Conservation (phyloP, 1,140 invertebrate genomes). For the Acromyrmex heyeri region DNA sequence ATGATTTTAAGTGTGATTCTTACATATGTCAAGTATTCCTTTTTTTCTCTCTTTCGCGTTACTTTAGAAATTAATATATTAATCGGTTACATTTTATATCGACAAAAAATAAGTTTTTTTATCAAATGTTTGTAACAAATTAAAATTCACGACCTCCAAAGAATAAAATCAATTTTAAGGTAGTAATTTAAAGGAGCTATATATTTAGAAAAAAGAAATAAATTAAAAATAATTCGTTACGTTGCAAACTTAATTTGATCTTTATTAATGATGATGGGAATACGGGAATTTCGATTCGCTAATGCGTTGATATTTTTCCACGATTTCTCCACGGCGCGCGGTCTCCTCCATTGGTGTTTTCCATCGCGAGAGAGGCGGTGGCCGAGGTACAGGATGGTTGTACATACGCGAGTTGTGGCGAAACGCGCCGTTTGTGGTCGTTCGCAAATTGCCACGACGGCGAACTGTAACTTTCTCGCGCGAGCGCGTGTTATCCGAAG, state of each 20-base stretch:
- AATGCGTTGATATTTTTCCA: slow-evolving; percentile 42
- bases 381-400: slow-evolving; percentile 42
- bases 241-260: background rate
- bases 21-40: background rate
- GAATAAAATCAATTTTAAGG: background rate
- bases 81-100: background rate
- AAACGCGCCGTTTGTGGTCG: slow-evolving; percentile 62
- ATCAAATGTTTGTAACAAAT: background rate
- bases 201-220: background rate
- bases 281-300: slow-evolving; percentile 18
- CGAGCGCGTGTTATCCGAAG: slow-evolving; percentile 60
- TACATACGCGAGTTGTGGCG: slow-evolving; percentile 49
- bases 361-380: slow-evolving; percentile 54
- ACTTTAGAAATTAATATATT: background rate
- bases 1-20: background rate
- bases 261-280: background rate
- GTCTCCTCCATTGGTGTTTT: slow-evolving; percentile 34
- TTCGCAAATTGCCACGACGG: slow-evolving; percentile 59
- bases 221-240: background rate
- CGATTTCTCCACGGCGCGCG: slow-evolving; percentile 60
- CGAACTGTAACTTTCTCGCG: slow-evolving; percentile 73
- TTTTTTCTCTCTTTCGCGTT: background rate
- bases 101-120: background rate
- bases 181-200: background rate
- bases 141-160: background rate